Conservation (phyloP, 2,113 vertebrate species). For the Sterna hirundo region DNA sequence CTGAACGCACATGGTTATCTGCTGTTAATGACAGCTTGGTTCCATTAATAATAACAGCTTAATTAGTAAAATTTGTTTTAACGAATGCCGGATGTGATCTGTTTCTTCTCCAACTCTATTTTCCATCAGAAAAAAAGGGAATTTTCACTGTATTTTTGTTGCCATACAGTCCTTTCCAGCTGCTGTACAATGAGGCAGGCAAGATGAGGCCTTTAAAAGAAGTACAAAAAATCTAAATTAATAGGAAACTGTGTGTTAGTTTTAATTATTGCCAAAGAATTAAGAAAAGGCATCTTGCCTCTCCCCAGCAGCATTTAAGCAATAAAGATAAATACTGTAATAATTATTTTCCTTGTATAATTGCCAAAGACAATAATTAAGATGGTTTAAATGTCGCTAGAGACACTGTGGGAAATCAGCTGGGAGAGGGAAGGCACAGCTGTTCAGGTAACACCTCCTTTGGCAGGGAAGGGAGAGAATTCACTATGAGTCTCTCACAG, state of each 20-base stretch:
- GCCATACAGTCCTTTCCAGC: not conserved
- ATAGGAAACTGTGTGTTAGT: not conserved
- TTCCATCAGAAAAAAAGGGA: not conserved
- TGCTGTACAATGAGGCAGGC: not conserved
- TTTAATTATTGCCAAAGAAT: not conserved
- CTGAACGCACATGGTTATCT: not conserved
- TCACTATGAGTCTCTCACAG: not conserved
- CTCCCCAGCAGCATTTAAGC: not conserved
- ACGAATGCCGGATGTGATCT: not conserved
- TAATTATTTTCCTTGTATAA: conserved; percentile 22
- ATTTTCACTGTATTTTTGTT: not conserved
- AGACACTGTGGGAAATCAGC: not conserved
- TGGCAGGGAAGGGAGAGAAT: not conserved
- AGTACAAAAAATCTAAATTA: not conserved
- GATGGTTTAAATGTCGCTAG: not conserved
- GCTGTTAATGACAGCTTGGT: not conserved
- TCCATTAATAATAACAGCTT: not conserved
- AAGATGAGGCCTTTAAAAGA: not conserved
- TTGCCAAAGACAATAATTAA: conserved; percentile 35
- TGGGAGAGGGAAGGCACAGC: not conserved
- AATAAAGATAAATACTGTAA: conserved; percentile 8
- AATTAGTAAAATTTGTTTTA: not conserved
- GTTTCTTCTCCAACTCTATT: not conserved
- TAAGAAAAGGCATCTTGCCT: not conserved
- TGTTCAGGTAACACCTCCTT: not conserved